Evolutionary conservation across 2,113 vertebrate species (phyloP), one percentile per base, ranked within the genome.

Genomic region (Neodon shergylaensis): DNA sequence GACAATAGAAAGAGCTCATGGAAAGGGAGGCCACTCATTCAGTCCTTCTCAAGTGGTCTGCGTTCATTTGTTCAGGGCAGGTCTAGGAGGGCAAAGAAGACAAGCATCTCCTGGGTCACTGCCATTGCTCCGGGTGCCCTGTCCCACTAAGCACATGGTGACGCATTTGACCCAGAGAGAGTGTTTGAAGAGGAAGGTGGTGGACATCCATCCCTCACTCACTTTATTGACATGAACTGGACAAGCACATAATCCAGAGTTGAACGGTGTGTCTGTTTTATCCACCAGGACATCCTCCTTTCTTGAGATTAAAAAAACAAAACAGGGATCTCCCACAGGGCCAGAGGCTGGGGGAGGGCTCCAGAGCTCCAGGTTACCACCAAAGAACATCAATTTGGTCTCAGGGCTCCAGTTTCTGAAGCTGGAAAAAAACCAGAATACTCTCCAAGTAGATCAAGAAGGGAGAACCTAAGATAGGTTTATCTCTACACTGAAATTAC

Each of bases 391-490:
- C 93, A 95, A 85, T 96, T 97, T 97, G 95, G 95, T 95, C 83
- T 98, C 97, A 96, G 98, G 96, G 96, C 95, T 97, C 94, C 91
- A 97, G 92, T 90, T 96, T 97, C 94, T 97, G 94, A 98, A 97
- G 94, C 94, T 97, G 97, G 97, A 94, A 97, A 93, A 93, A 97
- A 88, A 97, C n/a, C 95, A 96, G 90, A 97, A 95, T 94, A 97
- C 93, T 97, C 91, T 95, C 94, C 97, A 97, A 92, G 95, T 97
- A 94, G 96, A 98, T 96, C 92, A 96, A 97, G 97, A 95, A 96
- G 91, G 94, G 96, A 97, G 79, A 94, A 97, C 94, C 90, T 97
- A 98, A 97, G 97, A 97, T 26, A 97, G 92, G 97, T 58, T 97
- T 94, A 97, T 98, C 97, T 94, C 96, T 94, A 91, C 96, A 90